Percentiles rank a stretch among this genome's conserved stretches.
phyloP scores from a whole-genome alignment of 2,888 invertebrate genomes.

The Balanococcus diminutus region DNA sequence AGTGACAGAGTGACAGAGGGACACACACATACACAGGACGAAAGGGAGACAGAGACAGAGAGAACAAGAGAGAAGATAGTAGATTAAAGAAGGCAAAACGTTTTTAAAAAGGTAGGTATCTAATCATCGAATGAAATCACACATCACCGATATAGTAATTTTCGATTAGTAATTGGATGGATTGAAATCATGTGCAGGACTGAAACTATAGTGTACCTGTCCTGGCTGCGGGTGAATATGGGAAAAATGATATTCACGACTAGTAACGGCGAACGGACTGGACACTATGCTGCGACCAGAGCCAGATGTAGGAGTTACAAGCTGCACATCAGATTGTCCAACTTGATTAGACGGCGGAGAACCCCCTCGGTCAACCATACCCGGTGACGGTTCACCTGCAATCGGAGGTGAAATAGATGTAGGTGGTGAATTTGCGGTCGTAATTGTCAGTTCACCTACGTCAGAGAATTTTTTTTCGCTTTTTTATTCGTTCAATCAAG shows the following conservation, averaged over 20 bases:
- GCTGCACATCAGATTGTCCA: conserved; percentile 56
- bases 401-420: conserved; percentile 67
- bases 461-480: conserved; percentile 46
- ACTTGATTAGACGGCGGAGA: conserved; percentile 57
- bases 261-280: conserved; percentile 62
- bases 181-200: conserved; percentile 57
- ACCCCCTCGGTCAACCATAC: conserved; percentile 57
- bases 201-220: conserved; percentile 69
- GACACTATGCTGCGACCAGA: conserved; percentile 59
- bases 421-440: conserved; percentile 69
- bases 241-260: conserved; percentile 82
- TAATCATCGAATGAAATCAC: conserved; percentile 25
- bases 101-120: conserved; percentile 39
- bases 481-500: conserved; percentile 46
- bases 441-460: conserved; percentile 66
- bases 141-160: neutral
- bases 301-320: conserved; percentile 50
- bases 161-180: conserved; percentile 59
- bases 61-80: too few relatives aligned
- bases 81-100: conserved; percentile 15
- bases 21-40: neutral
- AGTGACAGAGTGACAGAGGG: neutral
- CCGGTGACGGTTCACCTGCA: conserved; percentile 61
- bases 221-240: conserved; percentile 92
- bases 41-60: conserved; percentile 34